Conservation (phyloP, 2,888 invertebrate genomes). For the Saturnia pavonia region DNA sequence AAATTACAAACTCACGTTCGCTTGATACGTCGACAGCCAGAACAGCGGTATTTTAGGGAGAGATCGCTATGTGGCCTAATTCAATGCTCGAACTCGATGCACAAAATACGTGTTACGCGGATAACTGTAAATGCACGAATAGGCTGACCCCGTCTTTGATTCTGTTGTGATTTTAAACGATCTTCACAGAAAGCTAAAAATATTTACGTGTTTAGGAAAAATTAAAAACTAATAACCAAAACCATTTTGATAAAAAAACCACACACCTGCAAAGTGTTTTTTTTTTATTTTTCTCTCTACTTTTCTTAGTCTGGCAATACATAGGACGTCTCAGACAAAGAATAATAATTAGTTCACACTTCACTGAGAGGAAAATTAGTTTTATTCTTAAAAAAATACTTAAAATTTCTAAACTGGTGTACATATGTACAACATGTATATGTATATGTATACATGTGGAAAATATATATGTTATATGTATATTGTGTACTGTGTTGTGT, state of each 20-base stretch:
- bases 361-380: no score
- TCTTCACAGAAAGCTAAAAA: slow-evolving; percentile 33
- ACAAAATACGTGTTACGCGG: slow-evolving; percentile 82
- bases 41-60: slow-evolving; percentile 83
- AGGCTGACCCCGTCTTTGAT: slow-evolving; percentile 49
- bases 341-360: no score
- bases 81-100: slow-evolving; percentile 81
- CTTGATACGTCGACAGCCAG: slow-evolving; percentile 82
- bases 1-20: slow-evolving; percentile 73
- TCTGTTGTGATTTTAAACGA: slow-evolving; percentile 27
- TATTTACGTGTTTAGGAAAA: slow-evolving; percentile 46
- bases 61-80: slow-evolving; percentile 84
- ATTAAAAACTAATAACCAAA: slow-evolving; percentile 69
- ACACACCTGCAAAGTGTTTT: slow-evolving; percentile 65
- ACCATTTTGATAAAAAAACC: slow-evolving; percentile 70
- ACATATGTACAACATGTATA: no score
- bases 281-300: slow-evolving; percentile 32
- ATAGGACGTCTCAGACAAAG: not conserved
- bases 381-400: no score
- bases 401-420: no score
- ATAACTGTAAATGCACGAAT: slow-evolving; percentile 80
- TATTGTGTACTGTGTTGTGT: no score
- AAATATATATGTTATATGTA: no score
- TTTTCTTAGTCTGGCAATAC: slow-evolving; percentile 46
- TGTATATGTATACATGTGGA: no score